These are phyloP conservation scores for Desmodus rotundus DNA, from an alignment of 2,113 vertebrate genomes.

Conservation along the genomic window DNA sequence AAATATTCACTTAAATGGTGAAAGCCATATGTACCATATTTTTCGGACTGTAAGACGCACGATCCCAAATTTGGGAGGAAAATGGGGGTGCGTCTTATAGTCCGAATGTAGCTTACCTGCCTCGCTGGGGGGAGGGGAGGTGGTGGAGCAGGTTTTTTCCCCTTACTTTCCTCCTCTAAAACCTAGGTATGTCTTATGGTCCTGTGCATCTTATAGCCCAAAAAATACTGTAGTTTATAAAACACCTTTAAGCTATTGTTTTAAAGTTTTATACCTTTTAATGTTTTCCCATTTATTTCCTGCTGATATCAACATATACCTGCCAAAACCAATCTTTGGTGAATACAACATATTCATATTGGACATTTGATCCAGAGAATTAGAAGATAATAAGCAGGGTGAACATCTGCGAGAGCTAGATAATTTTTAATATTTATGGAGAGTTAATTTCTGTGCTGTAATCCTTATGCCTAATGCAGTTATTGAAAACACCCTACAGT, in stretches of 20 bases:
- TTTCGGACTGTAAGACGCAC: too few relatives aligned
- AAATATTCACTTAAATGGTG: slow-evolving; percentile 72
- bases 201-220: too few relatives aligned
- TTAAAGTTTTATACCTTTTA: slow-evolving; percentile 83
- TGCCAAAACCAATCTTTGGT: slow-evolving; percentile 82
- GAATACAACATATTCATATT: slow-evolving; percentile 78
- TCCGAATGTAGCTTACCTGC: too few relatives aligned
- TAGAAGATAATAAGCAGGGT: slow-evolving; percentile 78
- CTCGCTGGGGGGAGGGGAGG: too few relatives aligned
- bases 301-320: slow-evolving; percentile 81
- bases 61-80: too few relatives aligned
- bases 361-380: slow-evolving; percentile 79
- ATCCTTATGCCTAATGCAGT: slow-evolving; percentile 53
- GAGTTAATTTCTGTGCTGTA: slow-evolving; percentile 74
- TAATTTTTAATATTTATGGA: slow-evolving; percentile 82
- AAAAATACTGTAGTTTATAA: slow-evolving; percentile 84
- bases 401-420: slow-evolving; percentile 78
- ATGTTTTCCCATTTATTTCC: slow-evolving; percentile 83
- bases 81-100: too few relatives aligned
- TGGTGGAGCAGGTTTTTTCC: too few relatives aligned
- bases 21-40: too few relatives aligned
- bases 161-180: too few relatives aligned
- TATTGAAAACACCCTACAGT: slow-evolving; percentile 30
- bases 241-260: slow-evolving; percentile 85
- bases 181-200: too few relatives aligned